Conservation (phyloP, 2,888 invertebrate genomes). For the Acanthosepion esculentum region DNA sequence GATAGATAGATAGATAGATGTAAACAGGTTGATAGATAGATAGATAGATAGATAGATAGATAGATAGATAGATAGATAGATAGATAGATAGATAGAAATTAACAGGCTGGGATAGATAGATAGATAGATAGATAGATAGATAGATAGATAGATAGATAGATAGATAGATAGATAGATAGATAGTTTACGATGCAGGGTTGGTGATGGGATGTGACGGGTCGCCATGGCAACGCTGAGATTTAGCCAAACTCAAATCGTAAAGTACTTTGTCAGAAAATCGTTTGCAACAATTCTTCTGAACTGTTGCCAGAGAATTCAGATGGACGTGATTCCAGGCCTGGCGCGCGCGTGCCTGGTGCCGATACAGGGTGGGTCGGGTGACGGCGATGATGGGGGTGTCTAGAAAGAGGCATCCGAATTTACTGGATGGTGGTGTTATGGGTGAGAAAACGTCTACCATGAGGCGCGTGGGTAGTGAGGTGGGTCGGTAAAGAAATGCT, state of each 20-base stretch:
- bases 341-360: neutral
- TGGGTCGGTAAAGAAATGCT: neutral
- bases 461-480: neutral
- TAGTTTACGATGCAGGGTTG: neutral
- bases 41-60: neutral
- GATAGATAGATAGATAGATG: neutral
- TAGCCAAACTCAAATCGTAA: neutral
- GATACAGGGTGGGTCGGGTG: neutral
- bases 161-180: conserved; percentile 6
- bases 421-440: neutral
- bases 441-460: neutral
- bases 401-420: neutral
- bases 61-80: neutral
- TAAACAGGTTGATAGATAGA: too few relatives aligned
- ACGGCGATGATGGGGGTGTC: too few relatives aligned
- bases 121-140: neutral
- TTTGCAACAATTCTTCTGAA: conserved; percentile 33
- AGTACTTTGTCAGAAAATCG: conserved; percentile 24
- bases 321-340: conserved; percentile 20
- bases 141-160: conserved; percentile 20
- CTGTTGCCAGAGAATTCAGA: conserved; percentile 21
- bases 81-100: neutral
- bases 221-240: conserved; percentile 8
- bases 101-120: too few relatives aligned
- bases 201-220: neutral